These are phyloP conservation scores for Sclerodermus sp. DNA, from an alignment of 2,888 invertebrate genomes.

Conservation along the genomic window DNA sequence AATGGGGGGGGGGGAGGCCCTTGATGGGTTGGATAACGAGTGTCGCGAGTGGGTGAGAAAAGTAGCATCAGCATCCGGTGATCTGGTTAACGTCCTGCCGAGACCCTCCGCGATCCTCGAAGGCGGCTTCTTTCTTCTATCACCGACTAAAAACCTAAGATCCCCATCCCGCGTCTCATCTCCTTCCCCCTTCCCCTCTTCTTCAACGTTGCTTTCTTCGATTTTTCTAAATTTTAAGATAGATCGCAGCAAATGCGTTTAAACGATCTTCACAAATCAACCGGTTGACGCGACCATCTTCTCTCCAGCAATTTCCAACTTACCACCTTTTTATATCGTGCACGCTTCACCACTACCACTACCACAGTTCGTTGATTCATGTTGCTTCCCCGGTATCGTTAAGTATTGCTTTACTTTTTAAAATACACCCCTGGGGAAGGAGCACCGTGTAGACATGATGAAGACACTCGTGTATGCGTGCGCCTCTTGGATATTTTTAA, in stretches of 20 bases:
- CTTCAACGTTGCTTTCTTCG: constrained; percentile 2
- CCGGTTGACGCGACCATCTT: neutral
- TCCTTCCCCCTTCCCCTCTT: constrained; percentile 4
- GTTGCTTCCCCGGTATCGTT: too few species aligned
- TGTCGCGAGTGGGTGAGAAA: constrained; percentile 42
- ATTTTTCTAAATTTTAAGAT: constrained; percentile 13
- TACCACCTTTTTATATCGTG: too few species aligned
- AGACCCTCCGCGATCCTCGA: neutral
- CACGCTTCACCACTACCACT: too few species aligned
- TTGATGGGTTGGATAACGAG: constrained; percentile 25
- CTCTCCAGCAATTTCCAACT: too few species aligned
- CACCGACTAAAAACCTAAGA: constrained; percentile 12
- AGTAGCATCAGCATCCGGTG: constrained; percentile 53
- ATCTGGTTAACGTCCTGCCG: constrained; percentile 50
- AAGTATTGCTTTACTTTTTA: too few species aligned
- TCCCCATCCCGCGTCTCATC: constrained; percentile 4
- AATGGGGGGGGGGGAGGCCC: neutral
- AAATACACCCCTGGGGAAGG: too few species aligned
- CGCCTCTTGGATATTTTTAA: too few species aligned
- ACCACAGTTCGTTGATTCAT: too few species aligned
- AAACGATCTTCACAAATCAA: constrained; percentile 37
- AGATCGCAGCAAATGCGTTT: constrained; percentile 36
- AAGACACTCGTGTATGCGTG: too few species aligned
- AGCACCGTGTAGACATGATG: too few species aligned
- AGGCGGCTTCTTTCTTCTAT: constrained; percentile 27